These are phyloP conservation scores for Idaea biselata DNA, from an alignment of 2,888 invertebrate species.

Conservation along the genomic window DNA sequence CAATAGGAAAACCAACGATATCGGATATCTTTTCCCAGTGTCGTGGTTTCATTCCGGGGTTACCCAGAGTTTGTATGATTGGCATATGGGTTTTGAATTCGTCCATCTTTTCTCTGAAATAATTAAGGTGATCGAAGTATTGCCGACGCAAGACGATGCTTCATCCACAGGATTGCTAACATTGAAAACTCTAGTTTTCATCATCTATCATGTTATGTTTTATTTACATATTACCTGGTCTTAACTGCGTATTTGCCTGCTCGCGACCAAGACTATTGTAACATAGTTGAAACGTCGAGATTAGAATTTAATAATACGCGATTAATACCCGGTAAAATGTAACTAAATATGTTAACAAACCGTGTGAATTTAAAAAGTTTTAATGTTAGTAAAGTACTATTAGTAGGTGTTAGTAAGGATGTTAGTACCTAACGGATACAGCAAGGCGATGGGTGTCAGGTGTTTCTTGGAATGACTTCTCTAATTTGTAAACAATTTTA, in stretches of 20 bases:
- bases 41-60: constrained; percentile 94
- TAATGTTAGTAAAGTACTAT: too few relatives aligned
- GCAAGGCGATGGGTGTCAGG: constrained; percentile 89
- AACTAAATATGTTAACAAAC: too few relatives aligned
- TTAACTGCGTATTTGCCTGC: too few relatives aligned
- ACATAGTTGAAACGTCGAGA: too few relatives aligned
- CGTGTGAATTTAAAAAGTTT: too few relatives aligned
- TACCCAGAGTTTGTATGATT: constrained; percentile 95
- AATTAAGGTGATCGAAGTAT: neutral
- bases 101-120: constrained; percentile 86
- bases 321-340: too few relatives aligned
- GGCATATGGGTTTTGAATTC: constrained; percentile 94
- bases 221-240: too few relatives aligned
- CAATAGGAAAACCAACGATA: constrained; percentile 95
- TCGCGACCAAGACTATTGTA: too few relatives aligned
- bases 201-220: too few relatives aligned
- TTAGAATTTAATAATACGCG: too few relatives aligned
- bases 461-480: constrained; percentile 90
- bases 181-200: too few relatives aligned
- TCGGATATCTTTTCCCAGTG: constrained; percentile 98
- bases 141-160: neutral
- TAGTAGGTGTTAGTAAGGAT: neutral
- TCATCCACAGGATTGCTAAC: neutral
- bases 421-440: constrained; percentile 67
- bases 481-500: constrained; percentile 91